Percentiles rank a stretch among this genome's conserved stretches.
Conservation (phyloP, 1,140 invertebrate genomes). For the Panulirus ornatus region DNA sequence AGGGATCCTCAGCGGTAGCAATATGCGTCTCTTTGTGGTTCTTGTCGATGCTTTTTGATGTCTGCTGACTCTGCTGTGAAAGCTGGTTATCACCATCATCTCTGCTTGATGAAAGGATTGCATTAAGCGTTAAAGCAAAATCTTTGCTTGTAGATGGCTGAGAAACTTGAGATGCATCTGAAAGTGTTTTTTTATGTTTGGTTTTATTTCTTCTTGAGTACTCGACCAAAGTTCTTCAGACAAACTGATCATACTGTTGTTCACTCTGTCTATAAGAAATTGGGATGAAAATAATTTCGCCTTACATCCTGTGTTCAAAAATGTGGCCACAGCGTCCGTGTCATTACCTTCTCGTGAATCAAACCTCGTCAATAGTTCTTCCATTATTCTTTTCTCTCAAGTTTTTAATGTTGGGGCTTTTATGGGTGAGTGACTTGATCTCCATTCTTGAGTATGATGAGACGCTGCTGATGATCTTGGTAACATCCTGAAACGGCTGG, state of each 20-base stretch:
- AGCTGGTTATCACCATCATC: too few relatives aligned
- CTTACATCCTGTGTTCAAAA: conserved; percentile 15
- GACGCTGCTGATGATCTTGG: not conserved
- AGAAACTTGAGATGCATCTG: not conserved
- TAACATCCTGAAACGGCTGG: not conserved
- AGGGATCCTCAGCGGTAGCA: too few relatives aligned
- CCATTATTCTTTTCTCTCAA: not conserved
- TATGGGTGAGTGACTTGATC: not conserved
- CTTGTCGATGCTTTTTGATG: not conserved
- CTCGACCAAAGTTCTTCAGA: not conserved
- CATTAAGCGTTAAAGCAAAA: not conserved
- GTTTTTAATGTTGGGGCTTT: not conserved
- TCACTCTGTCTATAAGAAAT: conserved; percentile 21
- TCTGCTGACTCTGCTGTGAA: too few relatives aligned
- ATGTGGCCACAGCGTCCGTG: not conserved
- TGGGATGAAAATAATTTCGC: conserved; percentile 10
- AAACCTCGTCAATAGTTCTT: not conserved
- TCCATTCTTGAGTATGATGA: not conserved
- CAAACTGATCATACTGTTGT: not conserved
- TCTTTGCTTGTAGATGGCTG: not conserved
- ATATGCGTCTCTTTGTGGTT: too few relatives aligned
- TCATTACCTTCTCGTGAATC: not conserved
- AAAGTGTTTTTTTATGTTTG: too few relatives aligned
- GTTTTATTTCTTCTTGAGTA: not conserved
- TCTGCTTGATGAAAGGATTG: too few relatives aligned